These are phyloP conservation scores for Diglossa cyanea DNA, from an alignment of 2,797 vertebrate genomes.

Conservation along the genomic window DNA sequence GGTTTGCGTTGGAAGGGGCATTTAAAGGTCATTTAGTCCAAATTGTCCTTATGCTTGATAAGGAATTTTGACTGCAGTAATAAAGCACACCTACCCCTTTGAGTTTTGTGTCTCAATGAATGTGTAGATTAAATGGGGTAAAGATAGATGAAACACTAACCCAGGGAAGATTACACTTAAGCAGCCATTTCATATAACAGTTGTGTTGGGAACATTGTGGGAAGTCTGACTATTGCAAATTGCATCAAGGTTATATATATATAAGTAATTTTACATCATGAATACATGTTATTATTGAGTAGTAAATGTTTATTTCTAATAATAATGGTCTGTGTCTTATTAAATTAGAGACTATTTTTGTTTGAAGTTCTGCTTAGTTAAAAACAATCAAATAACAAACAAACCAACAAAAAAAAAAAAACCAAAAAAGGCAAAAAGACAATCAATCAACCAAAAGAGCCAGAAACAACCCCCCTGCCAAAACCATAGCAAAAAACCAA, in stretches of 20 bases:
- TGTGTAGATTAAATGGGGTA: not conserved
- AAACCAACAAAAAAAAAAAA: not conserved
- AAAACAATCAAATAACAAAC: not conserved
- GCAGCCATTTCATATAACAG: not conserved
- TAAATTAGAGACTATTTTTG: not conserved
- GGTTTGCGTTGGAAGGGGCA: not conserved
- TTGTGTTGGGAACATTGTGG: not conserved
- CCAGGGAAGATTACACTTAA: not conserved
- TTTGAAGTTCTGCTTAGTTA: not conserved
- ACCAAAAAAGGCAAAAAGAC: not conserved
- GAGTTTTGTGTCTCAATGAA: not conserved
- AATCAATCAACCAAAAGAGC: not conserved
- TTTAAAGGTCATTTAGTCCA: not conserved
- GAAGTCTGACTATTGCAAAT: not conserved
- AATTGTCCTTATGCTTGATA: not conserved
- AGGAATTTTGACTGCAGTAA: not conserved
- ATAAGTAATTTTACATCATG: not conserved
- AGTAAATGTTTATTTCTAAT: not conserved
- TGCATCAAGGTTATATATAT: not conserved
- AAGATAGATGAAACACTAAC: not conserved
- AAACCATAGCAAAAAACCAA: not conserved
- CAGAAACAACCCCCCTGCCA: rapidly evolving
- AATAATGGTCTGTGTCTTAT: not conserved
- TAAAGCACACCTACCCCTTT: not conserved
- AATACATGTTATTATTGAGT: not conserved